Percentiles rank a stretch among this genome's conserved stretches.
These are phyloP conservation scores for Chascanopsetta lugubris DNA, from an alignment of 2,113 vertebrate species.

Conservation along the genomic window DNA sequence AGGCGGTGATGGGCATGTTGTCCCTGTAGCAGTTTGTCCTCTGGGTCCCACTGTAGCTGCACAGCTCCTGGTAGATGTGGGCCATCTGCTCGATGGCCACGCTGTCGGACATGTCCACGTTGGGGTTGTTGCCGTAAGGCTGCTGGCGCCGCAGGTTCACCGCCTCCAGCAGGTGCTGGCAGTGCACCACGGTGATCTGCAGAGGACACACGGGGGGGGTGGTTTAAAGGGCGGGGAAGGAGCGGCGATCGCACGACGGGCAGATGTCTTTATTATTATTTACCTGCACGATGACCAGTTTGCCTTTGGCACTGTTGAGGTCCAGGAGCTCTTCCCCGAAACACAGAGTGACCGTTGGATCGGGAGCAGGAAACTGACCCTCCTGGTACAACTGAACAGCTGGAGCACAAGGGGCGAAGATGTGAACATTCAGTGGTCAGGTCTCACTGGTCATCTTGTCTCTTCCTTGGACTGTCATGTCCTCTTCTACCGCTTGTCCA, in stretches of 20 bases:
- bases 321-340: slow-evolving; percentile 96
- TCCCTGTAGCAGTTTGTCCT: slow-evolving; percentile 88
- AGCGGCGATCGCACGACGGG: too few relatives aligned
- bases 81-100: slow-evolving; percentile 78
- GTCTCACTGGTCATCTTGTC: too few relatives aligned
- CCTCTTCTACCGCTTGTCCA: too few relatives aligned
- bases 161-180: slow-evolving; percentile 80
- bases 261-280: too few relatives aligned
- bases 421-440: neutral
- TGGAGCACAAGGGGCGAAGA: slow-evolving; percentile 64
- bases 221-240: too few relatives aligned
- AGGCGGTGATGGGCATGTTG: slow-evolving; percentile 92
- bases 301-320: slow-evolving; percentile 81
- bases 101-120: slow-evolving; percentile 75
- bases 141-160: slow-evolving; percentile 72
- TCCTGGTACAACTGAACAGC: slow-evolving; percentile 90
- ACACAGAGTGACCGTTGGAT: slow-evolving; percentile 88
- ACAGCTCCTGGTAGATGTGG: slow-evolving; percentile 83
- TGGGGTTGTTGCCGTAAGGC: slow-evolving; percentile 69
- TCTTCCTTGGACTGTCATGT: too few relatives aligned
- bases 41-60: slow-evolving; percentile 78
- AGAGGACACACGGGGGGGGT: neutral
- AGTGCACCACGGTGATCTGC: slow-evolving; percentile 80
- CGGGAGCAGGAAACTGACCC: slow-evolving; percentile 86
- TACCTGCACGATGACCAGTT: slow-evolving; percentile 96